These are phyloP conservation scores for Eospalax fontanierii DNA, from an alignment of 2,797 vertebrate species.

Conservation along the genomic window DNA sequence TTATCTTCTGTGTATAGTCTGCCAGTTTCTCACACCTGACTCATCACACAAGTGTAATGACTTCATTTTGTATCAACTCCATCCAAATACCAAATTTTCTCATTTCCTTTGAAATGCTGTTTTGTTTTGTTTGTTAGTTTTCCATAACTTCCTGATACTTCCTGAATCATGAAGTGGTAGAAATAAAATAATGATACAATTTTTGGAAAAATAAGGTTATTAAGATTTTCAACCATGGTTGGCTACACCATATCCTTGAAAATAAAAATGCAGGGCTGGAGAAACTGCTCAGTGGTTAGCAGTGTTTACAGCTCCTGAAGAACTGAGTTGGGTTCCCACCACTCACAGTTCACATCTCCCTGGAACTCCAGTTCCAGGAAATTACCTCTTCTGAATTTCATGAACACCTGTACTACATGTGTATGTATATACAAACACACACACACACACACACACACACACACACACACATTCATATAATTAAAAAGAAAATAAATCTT, in stretches of 20 bases:
- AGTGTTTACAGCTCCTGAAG: too few species aligned
- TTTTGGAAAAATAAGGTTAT: not conserved
- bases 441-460: too few species aligned
- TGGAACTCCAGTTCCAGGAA: too few species aligned
- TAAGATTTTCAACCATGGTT: not conserved
- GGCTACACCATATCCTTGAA: conserved; percentile 32
- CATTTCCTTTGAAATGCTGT: conserved; percentile 13
- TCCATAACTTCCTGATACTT: conserved; percentile 32
- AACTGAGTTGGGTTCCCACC: too few species aligned
- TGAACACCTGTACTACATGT: too few species aligned
- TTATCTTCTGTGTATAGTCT: conserved; percentile 34
- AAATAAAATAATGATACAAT: conserved; percentile 48
- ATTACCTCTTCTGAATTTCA: too few species aligned
- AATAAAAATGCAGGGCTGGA: not conserved
- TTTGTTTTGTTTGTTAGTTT: not conserved
- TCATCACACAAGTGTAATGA: not conserved
- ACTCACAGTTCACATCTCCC: too few species aligned
- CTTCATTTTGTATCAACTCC: conserved; percentile 29
- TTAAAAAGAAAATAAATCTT: too few species aligned
- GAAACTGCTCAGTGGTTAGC: too few species aligned
- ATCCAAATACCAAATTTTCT: conserved; percentile 44
- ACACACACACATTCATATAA: too few species aligned
- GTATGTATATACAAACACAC: too few species aligned
- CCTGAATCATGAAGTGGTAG: not conserved
- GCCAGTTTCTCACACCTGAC: conserved; percentile 43